Conservation (phyloP, 2,797 vertebrate genomes). For the Lepus oiostolus region DNA sequence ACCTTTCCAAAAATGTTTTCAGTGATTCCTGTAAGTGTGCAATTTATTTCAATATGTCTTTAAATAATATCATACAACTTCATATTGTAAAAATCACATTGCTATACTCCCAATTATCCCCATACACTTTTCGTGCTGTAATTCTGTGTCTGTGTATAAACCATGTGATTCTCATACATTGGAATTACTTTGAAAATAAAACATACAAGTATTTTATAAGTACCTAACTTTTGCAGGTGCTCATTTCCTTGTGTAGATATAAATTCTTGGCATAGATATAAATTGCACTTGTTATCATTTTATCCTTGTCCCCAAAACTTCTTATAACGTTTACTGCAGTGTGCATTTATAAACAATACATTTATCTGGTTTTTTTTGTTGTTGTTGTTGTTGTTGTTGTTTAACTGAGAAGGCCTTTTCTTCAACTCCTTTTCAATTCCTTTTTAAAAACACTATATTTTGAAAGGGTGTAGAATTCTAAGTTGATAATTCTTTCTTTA, state of each 20-base stretch:
- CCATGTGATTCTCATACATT: background rate
- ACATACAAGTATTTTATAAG: background rate
- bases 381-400: background rate
- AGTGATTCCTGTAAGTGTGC: background rate
- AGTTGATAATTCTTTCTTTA: background rate
- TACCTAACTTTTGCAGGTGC: background rate
- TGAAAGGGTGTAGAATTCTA: background rate
- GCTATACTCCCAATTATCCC: background rate
- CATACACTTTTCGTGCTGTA: background rate
- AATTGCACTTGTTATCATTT: background rate
- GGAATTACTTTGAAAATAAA: background rate
- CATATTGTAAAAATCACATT: background rate
- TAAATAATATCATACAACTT: background rate
- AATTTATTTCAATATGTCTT: background rate
- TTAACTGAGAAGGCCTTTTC: background rate
- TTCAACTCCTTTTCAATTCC: background rate
- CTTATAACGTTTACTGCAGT: background rate
- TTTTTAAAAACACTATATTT: background rate
- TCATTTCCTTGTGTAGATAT: background rate
- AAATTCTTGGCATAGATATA: background rate
- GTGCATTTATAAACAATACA: background rate
- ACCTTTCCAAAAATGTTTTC: background rate
- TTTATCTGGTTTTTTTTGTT: background rate
- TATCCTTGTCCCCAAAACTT: background rate
- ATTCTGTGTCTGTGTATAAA: background rate